phyloP scores from a whole-genome alignment of 2,797 vertebrate genomes.

The Trachops cirrhosus region DNA sequence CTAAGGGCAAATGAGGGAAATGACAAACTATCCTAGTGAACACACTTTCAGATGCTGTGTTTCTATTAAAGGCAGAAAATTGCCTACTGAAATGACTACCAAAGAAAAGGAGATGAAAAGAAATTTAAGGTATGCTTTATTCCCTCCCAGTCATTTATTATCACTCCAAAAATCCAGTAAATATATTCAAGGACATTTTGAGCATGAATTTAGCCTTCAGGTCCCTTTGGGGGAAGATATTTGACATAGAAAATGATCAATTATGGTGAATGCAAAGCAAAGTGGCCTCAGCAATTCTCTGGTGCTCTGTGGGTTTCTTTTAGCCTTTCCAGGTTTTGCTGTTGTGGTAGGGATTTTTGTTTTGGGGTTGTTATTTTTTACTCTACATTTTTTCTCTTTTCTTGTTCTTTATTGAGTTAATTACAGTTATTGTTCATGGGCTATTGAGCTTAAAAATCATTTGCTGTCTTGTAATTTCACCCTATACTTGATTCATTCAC shows the following conservation, averaged over 20 bases:
- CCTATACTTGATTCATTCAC: slow-evolving; percentile 50
- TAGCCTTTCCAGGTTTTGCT: not conserved
- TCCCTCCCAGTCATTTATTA: slow-evolving; percentile 15
- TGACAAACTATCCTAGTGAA: slow-evolving; percentile 13
- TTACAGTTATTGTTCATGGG: slow-evolving; percentile 65
- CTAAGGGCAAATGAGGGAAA: slow-evolving; percentile 31
- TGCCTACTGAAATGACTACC: slow-evolving; percentile 39
- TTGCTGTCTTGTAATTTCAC: slow-evolving; percentile 45
- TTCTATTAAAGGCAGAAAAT: slow-evolving; percentile 64
- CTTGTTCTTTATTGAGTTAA: slow-evolving; percentile 64
- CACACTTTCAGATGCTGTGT: not conserved
- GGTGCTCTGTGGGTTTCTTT: not conserved
- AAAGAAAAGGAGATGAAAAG: not conserved
- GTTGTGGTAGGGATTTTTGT: not conserved
- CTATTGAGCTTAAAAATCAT: slow-evolving; percentile 64
- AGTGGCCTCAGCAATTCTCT: not conserved
- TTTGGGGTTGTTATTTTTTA: not conserved
- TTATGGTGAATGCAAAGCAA: not conserved
- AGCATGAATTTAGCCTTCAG: slow-evolving; percentile 40
- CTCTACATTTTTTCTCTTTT: slow-evolving; percentile 35
- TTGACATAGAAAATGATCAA: slow-evolving; percentile 4
- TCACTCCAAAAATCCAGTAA: slow-evolving; percentile 45
- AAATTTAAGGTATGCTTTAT: slow-evolving; percentile 10
- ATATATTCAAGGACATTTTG: slow-evolving; percentile 50
- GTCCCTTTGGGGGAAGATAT: not conserved